phyloP scores from a whole-genome alignment of 2,113 vertebrate species.

The Hippotragus niger region DNA sequence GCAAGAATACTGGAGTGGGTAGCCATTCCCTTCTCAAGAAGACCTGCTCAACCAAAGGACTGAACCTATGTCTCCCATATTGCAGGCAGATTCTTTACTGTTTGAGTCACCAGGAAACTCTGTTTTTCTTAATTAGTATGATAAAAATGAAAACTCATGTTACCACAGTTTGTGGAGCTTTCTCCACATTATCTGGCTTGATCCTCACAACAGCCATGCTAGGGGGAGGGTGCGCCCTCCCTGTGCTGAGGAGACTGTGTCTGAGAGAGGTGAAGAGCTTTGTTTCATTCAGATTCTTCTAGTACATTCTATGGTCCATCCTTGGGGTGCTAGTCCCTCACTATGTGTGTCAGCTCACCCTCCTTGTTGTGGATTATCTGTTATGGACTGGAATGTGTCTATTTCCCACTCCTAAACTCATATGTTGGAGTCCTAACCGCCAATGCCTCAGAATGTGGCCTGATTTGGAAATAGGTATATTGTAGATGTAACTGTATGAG shows the following conservation, averaged over 20 bases:
- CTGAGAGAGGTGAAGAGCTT: background rate
- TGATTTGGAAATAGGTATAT: background rate
- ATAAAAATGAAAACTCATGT: background rate
- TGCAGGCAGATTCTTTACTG: background rate
- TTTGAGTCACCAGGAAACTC: background rate
- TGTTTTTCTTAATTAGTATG: background rate
- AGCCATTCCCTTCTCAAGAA: background rate
- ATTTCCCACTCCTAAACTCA: background rate
- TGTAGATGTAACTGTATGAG: background rate
- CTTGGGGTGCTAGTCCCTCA: background rate
- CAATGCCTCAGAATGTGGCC: background rate
- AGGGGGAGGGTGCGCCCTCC: background rate
- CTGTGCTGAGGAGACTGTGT: background rate
- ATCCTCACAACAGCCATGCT: background rate
- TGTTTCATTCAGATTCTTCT: background rate
- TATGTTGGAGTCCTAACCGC: background rate
- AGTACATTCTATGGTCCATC: background rate
- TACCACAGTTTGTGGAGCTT: background rate
- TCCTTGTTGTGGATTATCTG: background rate
- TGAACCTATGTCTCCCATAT: background rate
- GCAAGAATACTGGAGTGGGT: background rate
- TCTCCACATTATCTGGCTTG: background rate
- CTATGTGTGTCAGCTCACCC: background rate
- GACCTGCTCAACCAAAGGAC: background rate
- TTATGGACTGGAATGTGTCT: background rate